Conservation (phyloP, 2,888 invertebrate species). For the Parnassius smintheus region DNA sequence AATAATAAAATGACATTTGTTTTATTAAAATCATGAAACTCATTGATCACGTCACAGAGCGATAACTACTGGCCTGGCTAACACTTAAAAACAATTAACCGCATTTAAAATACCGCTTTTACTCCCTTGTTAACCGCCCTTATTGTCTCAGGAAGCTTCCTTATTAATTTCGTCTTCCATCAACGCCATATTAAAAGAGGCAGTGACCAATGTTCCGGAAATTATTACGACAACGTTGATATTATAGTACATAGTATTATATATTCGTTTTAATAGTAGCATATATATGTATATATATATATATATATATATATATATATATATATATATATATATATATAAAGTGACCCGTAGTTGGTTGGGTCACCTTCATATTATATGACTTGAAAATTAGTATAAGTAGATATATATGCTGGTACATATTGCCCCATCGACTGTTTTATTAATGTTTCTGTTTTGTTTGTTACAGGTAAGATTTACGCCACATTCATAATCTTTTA, state of each 20-base stretch:
- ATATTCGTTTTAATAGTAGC: not conserved
- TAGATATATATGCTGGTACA: slow-evolving; percentile 35
- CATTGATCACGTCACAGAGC: slow-evolving; percentile 9
- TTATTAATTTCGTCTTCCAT: slow-evolving; percentile 28
- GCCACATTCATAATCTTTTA: slow-evolving; percentile 38
- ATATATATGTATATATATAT: too few species aligned
- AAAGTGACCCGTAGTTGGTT: not conserved
- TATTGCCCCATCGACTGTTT: slow-evolving; percentile 39
- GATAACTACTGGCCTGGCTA: slow-evolving; percentile 23
- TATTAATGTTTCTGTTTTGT: slow-evolving; percentile 42
- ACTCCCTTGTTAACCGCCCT: slow-evolving; percentile 37
- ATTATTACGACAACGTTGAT: not conserved
- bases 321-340: too few species aligned
- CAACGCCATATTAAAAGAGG: slow-evolving; percentile 5
- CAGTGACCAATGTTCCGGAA: slow-evolving; percentile 1
- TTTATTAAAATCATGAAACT: too few species aligned
- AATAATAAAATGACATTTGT: too few species aligned
- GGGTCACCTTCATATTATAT: slow-evolving; percentile 30
- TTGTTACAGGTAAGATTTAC: slow-evolving; percentile 56
- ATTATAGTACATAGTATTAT: too few species aligned
- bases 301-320: too few species aligned
- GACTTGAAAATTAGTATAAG: slow-evolving; percentile 33
- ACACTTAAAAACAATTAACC: slow-evolving; percentile 34
- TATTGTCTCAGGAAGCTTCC: slow-evolving; percentile 41
- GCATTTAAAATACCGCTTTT: slow-evolving; percentile 36